Conservation (phyloP, 2,888 invertebrate species). For the Molorchus minor region DNA sequence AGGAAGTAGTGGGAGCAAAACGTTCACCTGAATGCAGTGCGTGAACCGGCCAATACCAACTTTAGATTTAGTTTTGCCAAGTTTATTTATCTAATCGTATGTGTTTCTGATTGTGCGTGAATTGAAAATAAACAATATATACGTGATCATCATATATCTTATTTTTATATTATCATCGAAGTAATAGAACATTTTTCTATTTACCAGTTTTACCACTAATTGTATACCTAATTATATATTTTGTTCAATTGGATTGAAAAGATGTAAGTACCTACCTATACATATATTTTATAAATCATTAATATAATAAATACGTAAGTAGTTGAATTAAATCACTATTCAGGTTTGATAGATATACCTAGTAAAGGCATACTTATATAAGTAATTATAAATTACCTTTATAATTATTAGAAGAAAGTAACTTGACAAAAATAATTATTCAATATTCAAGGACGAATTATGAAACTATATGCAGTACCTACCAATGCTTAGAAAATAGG, state of each 20-base stretch:
- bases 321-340: too few relatives aligned
- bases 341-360: neutral
- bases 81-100: constrained; percentile 2
- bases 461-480: neutral
- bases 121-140: constrained; percentile 2
- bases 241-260: too few relatives aligned
- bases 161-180: neutral
- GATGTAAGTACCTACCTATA: constrained; percentile 4
- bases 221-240: too few relatives aligned
- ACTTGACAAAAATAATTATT: constrained; percentile 6
- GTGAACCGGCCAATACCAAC: constrained; percentile 18
- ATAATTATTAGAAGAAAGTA: constrained; percentile 6
- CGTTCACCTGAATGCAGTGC: constrained; percentile 35
- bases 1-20: constrained; percentile 39
- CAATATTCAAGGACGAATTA: constrained; percentile 11
- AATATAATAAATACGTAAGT: too few relatives aligned
- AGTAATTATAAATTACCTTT: too few relatives aligned
- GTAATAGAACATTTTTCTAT: neutral
- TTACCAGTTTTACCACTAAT: too few relatives aligned
- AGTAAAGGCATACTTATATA: too few relatives aligned
- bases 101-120: constrained; percentile 19
- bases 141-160: too few relatives aligned
- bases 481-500: too few relatives aligned
- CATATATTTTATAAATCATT: too few relatives aligned
- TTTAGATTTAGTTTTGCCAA: constrained; percentile 20